Base-by-base conservation (phyloP, 1,140 invertebrate genomes). In the Drosophila grimshawi region DNA sequence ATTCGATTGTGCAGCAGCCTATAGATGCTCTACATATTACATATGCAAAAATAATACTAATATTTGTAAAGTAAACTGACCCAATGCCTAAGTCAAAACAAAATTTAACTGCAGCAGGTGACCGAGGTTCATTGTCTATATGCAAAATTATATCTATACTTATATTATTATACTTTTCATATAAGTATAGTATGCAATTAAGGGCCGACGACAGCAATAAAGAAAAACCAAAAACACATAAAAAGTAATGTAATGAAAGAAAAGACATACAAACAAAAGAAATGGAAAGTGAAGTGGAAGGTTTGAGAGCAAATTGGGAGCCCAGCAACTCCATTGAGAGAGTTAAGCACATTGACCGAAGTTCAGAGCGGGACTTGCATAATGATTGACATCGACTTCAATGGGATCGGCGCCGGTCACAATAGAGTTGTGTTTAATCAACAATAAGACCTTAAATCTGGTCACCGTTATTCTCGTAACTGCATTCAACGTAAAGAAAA, bases 311-410 rank as follows among this genome's bases (percentile, higher is more conserved):
- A 27, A 4, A 30, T 37, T 39, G 7, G 41, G 30, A 29, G 7
- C 39, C 35, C 49, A 64, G 64, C 51, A 74, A 52, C 75, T 78
- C 66, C 78, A 64, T 61, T 64, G 76, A 69, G 76, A 43, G 39
- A 43, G 39, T 43, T n/a, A n/a, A 43, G 39, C 76, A 60, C 80
- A 68, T 88, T 86, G 83, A 86, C 83, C 83, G 85, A 69, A 68
- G 60, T 51, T 53, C 51, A 60, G 64, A 70, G 63, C 53, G 8
- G 68, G 68, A 80, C 83, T 86, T 86, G 83, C 83, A 88, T 88
- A 86, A 86, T 86, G 80, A 88, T 88, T 86, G 83, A 82, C 83
- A 86, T 86, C 52, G 68, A 48, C 56, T 56, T 56, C 71, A 32
- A 49, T 43, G 37, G 48, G 39, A 41, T 48, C 8, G 53, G 30